Percentiles rank a stretch among this genome's conserved stretches.
These are phyloP conservation scores for Drosophila helvetica DNA, from an alignment of 2,888 invertebrate species.

Conservation along the genomic window DNA sequence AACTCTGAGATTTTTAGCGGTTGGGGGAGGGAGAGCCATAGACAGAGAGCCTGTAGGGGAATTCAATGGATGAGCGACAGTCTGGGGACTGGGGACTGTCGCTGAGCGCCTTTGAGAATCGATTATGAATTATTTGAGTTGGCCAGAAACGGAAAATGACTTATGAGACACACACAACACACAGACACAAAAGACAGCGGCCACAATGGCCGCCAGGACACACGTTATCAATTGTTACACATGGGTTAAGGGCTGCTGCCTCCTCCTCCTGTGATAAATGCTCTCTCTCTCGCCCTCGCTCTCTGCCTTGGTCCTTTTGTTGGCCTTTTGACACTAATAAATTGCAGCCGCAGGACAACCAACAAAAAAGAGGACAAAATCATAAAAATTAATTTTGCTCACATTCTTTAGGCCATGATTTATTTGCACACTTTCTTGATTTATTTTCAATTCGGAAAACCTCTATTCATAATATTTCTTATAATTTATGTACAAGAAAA, in stretches of 20 bases:
- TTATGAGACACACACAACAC: conserved; percentile 72
- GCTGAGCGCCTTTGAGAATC: conserved; percentile 61
- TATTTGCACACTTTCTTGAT: conserved; percentile 31
- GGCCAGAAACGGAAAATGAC: conserved; percentile 68
- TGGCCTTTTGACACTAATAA: conserved; percentile 64
- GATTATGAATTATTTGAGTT: conserved; percentile 82
- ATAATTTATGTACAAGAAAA: conserved; percentile 31
- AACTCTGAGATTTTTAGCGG: conserved; percentile 13
- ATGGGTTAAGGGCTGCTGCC: conserved; percentile 1
- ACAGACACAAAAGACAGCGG: conserved; percentile 27
- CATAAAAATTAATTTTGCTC: conserved; percentile 55
- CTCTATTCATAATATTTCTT: conserved; percentile 5
- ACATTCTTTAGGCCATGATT: conserved; percentile 7
- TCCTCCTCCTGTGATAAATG: conserved; percentile 50
- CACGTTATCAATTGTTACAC: conserved; percentile 57
- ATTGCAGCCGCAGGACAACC: conserved; percentile 46
- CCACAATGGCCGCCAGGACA: conserved; percentile 57
- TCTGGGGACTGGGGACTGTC: background rate
- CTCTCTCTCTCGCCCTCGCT: conserved; percentile 11
- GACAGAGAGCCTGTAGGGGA: background rate
- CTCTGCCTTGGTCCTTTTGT: conserved; percentile 22
- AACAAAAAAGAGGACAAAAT: conserved; percentile 12
- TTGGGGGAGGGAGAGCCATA: background rate
- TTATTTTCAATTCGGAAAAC: conserved; percentile 48
- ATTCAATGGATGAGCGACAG: background rate